phyloP scores from a whole-genome alignment of 2,888 invertebrate genomes.

The Allacma fusca region DNA sequence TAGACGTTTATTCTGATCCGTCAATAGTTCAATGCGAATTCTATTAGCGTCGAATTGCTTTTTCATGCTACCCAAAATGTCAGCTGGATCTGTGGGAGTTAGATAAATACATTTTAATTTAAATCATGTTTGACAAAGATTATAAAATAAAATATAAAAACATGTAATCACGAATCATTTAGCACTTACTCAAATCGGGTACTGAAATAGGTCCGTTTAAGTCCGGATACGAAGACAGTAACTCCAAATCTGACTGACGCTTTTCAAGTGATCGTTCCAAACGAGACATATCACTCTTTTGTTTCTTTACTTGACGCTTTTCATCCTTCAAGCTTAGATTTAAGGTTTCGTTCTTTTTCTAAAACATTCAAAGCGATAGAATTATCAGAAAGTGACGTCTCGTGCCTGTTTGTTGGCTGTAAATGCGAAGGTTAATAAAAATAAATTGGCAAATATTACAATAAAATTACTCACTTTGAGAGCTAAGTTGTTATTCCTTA shows the following conservation, averaged over 20 bases:
- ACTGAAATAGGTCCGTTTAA: conserved; percentile 39
- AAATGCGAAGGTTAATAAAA: no score
- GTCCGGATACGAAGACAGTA: conserved; percentile 37
- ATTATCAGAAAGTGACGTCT: no score
- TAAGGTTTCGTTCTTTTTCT: conserved; percentile 37
- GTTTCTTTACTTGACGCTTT: conserved; percentile 23
- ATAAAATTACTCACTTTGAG: conserved; percentile 24
- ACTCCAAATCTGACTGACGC: conserved; percentile 31
- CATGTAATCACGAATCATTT: neutral
- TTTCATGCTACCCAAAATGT: conserved; percentile 51
- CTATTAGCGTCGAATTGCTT: conserved; percentile 52
- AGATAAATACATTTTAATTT: no score
- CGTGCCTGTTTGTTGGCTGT: no score
- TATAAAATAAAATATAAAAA: no score
- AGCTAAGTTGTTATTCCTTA: conserved; percentile 22
- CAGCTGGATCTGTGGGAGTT: conserved; percentile 30
- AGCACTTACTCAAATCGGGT: conserved; percentile 21
- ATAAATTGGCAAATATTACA: no score
- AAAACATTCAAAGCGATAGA: neutral
- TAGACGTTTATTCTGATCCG: conserved; percentile 51
- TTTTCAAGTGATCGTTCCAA: conserved; percentile 33
- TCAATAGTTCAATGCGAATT: conserved; percentile 49
- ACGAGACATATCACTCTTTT: conserved; percentile 21
- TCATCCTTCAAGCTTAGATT: conserved; percentile 27
- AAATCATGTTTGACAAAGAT: no score